phyloP scores from a whole-genome alignment of 2,113 vertebrate genomes.

The Spea bombifrons region DNA sequence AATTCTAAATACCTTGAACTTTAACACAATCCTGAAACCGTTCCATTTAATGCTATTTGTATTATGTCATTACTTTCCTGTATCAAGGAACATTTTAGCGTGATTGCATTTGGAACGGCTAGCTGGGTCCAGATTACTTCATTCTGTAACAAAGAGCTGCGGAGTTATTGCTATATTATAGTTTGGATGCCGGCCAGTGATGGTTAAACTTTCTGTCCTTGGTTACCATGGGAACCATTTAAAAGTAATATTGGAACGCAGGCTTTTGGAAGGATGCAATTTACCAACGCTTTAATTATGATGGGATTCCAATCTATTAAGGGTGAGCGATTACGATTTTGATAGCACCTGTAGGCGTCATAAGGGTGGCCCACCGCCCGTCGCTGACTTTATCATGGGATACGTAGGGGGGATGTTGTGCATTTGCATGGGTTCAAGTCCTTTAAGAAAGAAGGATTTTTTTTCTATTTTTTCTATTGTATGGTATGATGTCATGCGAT shows the following conservation, averaged over 20 bases:
- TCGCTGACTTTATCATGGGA: too few relatives aligned
- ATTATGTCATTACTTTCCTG: slow-evolving; percentile 21
- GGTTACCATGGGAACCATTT: slow-evolving; percentile 59
- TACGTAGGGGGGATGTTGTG: too few relatives aligned
- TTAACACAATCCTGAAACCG: slow-evolving; percentile 5
- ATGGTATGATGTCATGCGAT: too few relatives aligned
- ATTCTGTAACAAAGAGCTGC: slow-evolving; percentile 22
- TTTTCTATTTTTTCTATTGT: too few relatives aligned
- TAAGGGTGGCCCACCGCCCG: too few relatives aligned
- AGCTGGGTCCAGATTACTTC: slow-evolving; percentile 32
- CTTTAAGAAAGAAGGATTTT: too few relatives aligned
- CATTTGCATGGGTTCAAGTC: too few relatives aligned
- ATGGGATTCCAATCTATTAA: not conserved
- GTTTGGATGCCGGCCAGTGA: slow-evolving; percentile 19
- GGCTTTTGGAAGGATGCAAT: slow-evolving; percentile 1
- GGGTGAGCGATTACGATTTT: not conserved
- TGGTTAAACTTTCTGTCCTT: slow-evolving; percentile 58
- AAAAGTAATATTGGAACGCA: slow-evolving; percentile 30
- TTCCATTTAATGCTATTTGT: slow-evolving; percentile 13
- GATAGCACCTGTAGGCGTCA: not conserved
- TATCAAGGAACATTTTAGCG: slow-evolving; percentile 30
- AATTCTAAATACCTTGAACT: slow-evolving; percentile 12
- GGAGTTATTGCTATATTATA: slow-evolving; percentile 34
- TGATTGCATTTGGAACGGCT: slow-evolving; percentile 37
- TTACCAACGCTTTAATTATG: slow-evolving; percentile 5